phyloP scores from a whole-genome alignment of 2,797 vertebrate species.

The Paedocypris micromegethes region DNA sequence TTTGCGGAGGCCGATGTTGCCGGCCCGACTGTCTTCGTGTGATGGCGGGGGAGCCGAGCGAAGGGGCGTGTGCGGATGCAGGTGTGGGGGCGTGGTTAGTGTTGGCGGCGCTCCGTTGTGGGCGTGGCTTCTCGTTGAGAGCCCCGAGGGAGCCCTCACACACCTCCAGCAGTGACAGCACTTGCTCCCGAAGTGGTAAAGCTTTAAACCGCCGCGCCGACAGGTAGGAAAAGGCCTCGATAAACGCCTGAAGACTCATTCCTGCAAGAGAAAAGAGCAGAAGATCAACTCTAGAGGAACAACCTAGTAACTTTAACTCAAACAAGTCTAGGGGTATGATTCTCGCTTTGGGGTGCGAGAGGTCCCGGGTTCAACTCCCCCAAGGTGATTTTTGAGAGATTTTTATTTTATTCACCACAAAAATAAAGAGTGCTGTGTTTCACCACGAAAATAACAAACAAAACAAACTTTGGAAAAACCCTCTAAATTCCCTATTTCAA shows the following conservation, averaged over 20 bases:
- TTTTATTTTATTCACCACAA: no score
- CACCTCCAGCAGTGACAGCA: constrained; percentile 72
- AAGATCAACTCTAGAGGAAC: neutral
- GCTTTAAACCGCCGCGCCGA: constrained; percentile 82
- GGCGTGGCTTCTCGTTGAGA: constrained; percentile 44
- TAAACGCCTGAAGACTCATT: constrained; percentile 89
- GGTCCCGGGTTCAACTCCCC: no score
- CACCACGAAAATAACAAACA: no score
- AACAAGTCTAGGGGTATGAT: no score
- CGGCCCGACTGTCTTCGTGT: constrained; percentile 56
- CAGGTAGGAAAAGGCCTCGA: constrained; percentile 87
- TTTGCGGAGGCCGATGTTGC: constrained; percentile 55
- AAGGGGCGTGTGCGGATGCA: constrained; percentile 34
- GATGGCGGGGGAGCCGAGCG: constrained; percentile 40
- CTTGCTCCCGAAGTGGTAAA: constrained; percentile 71
- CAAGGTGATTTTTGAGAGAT: no score
- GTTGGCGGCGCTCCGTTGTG: constrained; percentile 13
- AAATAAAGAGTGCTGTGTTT: no score
- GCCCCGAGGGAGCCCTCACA: constrained; percentile 80
- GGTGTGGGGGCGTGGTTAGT: constrained; percentile 21
- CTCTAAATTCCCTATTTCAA: no score
- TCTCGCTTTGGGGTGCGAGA: no score
- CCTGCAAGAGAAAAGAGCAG: constrained; percentile 62
- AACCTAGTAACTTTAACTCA: no score
- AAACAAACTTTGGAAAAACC: no score